Base-by-base conservation (phyloP, 2,888 invertebrate species). In the Campoplex capitator region DNA sequence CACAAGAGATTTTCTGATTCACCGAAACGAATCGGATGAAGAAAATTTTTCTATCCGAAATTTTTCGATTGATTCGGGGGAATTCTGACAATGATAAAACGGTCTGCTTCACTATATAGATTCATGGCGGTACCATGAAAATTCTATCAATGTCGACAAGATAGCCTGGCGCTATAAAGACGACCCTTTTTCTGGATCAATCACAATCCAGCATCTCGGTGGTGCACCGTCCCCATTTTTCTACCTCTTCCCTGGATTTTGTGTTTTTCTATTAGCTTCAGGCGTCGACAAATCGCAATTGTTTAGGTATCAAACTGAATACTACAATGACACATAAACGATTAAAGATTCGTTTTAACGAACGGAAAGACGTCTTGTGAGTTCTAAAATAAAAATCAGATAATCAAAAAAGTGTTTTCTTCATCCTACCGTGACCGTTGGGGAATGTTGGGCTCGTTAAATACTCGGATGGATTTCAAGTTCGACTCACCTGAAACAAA, bases 401-500 rank as follows among this genome's bases (percentile, higher is more conserved):
- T 56, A 42, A 42, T 54, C 67, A 68, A 13, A 51, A 56, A 62
- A 16, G 32, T 9, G 8, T 6, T 48, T 23, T 42, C n/a, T 42
- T 13, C 13, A 74, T 68, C 85, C 82, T 78, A 85, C 82, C 85
- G 48, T 9, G 32, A 56, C 42, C 62, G 3, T n/a, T 23, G 48
- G 18, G 18, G 32, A 56, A 32, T 32, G 18, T 32, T 28, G 11
- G 35, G 6, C 48, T 56, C 45, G 23, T 32, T 62, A 18, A 56
- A 65, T 54, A 54, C n/a, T 16, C 4, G 8, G 45, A 38, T n/a
- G 48, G 38, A 42, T 68, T 58, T 28, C 16, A 3, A 74, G 11
- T 62, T 70, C 28, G 75, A 84, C 87, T 87, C 58, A 87, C 87
- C 87, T 87, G 87, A 35, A 87, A 87, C 75, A 87, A n/a, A 62